Conservation (phyloP, 2,888 invertebrate species). For the Volucella inanis region DNA sequence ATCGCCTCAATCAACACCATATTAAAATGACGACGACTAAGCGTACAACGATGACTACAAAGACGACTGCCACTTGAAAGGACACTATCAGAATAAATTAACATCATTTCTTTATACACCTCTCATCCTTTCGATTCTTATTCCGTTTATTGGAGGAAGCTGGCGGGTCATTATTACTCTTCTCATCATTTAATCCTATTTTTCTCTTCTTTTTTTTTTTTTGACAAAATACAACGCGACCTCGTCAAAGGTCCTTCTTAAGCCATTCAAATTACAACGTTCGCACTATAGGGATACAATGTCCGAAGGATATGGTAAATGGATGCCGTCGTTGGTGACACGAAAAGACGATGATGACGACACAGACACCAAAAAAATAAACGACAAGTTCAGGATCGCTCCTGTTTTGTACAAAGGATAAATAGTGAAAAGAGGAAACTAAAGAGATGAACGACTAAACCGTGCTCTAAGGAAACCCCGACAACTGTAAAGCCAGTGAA, state of each 20-base stretch:
- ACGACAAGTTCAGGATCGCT: not conserved
- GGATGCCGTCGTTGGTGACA: conserved; percentile 29
- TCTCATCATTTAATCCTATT: conserved; percentile 46
- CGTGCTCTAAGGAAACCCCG: conserved; percentile 60
- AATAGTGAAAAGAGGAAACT: not conserved
- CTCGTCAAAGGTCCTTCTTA: conserved; percentile 20
- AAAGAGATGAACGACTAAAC: conserved; percentile 58
- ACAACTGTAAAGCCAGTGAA: conserved; percentile 71
- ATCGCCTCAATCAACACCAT: conserved; percentile 29
- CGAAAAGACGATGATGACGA: conserved; percentile 5
- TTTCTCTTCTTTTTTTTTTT: conserved; percentile 56
- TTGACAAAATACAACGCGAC: conserved; percentile 41
- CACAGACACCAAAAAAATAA: not conserved
- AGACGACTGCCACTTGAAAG: conserved; percentile 54
- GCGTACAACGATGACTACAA: not conserved
- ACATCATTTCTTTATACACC: conserved; percentile 63
- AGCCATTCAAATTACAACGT: conserved; percentile 67
- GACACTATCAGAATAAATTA: conserved; percentile 69
- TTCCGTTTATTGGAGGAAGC: conserved; percentile 11
- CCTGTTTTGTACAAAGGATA: too few relatives aligned
- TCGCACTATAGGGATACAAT: conserved; percentile 37
- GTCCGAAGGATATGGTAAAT: conserved; percentile 57
- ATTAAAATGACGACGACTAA: conserved; percentile 4
- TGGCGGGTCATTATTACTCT: conserved; percentile 42
- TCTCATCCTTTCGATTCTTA: conserved; percentile 26